Base-by-base conservation (phyloP, 2,888 invertebrate genomes). In the Melinaea marsaeus region DNA sequence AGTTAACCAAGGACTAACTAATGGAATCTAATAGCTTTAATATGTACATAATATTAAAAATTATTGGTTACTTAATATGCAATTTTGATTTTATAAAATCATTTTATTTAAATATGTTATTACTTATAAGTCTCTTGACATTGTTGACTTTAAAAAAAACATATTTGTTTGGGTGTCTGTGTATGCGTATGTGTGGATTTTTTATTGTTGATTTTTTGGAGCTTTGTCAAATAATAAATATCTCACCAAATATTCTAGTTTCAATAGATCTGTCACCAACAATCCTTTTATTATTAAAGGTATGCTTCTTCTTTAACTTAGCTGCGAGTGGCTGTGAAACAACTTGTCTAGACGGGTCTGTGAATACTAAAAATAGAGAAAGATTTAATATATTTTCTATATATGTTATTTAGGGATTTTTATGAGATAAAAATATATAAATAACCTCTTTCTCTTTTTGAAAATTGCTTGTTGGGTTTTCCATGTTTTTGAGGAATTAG, bases 291-390 rank as follows among this genome's bases (percentile, higher is more conserved):
- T 78, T 72, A 46, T 69, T 67, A 74, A 78, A 13, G n/a, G 79
- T 70, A 70, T 80, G 78, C 56, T 74, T 73, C 62, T 71, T 80
- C 58, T 60, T 35, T 60, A 64, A 66, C 48, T 67, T 72, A 71
- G 73, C 74, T 66, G 58, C 63, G 67, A 80, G 69, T 4, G 83
- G 82, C 65, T 88, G 85, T 51, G 89, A 88, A 47, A 84, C 85
- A 22, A 91, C 90, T 75, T 89, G 90, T 69, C 91, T 81, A 54
- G 91, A 84, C 57, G 79, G 70, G 74, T 91, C 91, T 66, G 79
- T 70, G 71, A 91, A 91, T 47, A 84, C 90, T 88, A 74, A 9
- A 48, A 35, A 54, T 3, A 54, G 22, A 34, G 34, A 42, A 42
- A 57, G 22, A 22, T 22, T 22, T 22, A 22, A 22, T 22, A 22